Base-by-base conservation (phyloP, 2,888 invertebrate species). In the Lasioglossum vierecki region DNA sequence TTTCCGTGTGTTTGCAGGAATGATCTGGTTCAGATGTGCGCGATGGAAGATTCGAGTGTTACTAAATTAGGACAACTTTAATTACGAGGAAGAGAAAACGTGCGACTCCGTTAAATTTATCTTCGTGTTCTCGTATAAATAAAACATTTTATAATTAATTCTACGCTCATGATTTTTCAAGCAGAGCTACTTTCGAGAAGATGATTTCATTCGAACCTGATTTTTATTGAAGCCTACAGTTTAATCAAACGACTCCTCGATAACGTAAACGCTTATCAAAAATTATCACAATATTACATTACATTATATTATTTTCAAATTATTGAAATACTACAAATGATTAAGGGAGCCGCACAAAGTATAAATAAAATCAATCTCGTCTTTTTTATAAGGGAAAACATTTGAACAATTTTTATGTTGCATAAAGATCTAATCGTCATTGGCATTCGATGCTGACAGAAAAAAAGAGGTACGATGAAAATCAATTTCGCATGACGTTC, bases 71-170 rank as follows among this genome's bases (percentile, higher is more conserved):
- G 5, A n/a, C 41, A n/a, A 41, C 11, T 22, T n/a, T 70, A 70
- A 70, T 70, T 70, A 22, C n/a, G 41, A 70, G 70, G 41, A 70
- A 70, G 70, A 70, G 70, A 70, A 70, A 70, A 70, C 70, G 70
- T 41, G 70, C 41, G 70, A 70, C 70, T 70, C 11, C 1, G 41
- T 41, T 70, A 13, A n/a, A 39, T 41, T 70, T 22, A 22, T 4
- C 39, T 41, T 0, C 41, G 5, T 70, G 41, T 70, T 70, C 70
- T n/a, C 41, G n/a, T 41, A 70, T 70, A 70, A 70, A 70, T 70
- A 70, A 70, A 22, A 63, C 30, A 63, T 63, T 18, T 30, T 15
- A 15, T 15, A 30, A 6, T 41, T 9, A 68, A 41, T 70, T n/a
- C 39, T n/a, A n/a, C 11, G 41, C n/a, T 22, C 70, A 2, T 22